Base-by-base conservation (phyloP, 1,140 invertebrate genomes). In the Musca domestica region DNA sequence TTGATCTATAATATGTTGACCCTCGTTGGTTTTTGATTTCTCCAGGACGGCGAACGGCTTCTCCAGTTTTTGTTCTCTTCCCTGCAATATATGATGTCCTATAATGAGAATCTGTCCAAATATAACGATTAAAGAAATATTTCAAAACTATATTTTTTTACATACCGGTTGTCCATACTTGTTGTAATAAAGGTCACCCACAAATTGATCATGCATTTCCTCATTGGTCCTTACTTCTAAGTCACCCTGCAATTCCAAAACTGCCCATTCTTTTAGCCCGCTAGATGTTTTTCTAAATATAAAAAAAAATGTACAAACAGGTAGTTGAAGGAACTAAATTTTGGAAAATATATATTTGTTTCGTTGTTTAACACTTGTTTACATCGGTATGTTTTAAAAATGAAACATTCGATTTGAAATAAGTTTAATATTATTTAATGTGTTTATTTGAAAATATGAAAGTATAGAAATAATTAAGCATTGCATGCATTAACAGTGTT, bases 41-140 rank as follows among this genome's bases (percentile, higher is more conserved):
- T 90, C 86, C 17, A 96, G 81, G 22, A 97, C 88, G 0, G 92
- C 91, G 76, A 95, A 89, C 0, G 94, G 94, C 78, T 95, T 95
- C 23, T 95, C 90, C 48, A 98, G 81, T 63, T 87, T 86, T 5
- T 88, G 82, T 74, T 94, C 88, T 82, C 96, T 95, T 7, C 95
- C 95, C 78, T 92, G 89, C 15, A 98, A 83, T 51, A 98, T 90
- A 74, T 97, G 95, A 82, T 96, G 94, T 0, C 95, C 95, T 67
- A 98, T 92, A n/a, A 97, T 92, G 0, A 97, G 83, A 12, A 95
- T 86, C 23, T 82, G 22, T 54, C 1, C 9, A n/a, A 22, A 34
- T 9, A 6, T 66, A 65, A 61, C 0, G n/a, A 68, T 58, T 27
- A 12, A 52, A 41, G 10, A 2, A 5, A 41, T 51, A 27, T 64